Evolutionary conservation across 2,113 vertebrate genomes (phyloP).

Genomic region (Chiloscyllium plagiosum): DNA sequence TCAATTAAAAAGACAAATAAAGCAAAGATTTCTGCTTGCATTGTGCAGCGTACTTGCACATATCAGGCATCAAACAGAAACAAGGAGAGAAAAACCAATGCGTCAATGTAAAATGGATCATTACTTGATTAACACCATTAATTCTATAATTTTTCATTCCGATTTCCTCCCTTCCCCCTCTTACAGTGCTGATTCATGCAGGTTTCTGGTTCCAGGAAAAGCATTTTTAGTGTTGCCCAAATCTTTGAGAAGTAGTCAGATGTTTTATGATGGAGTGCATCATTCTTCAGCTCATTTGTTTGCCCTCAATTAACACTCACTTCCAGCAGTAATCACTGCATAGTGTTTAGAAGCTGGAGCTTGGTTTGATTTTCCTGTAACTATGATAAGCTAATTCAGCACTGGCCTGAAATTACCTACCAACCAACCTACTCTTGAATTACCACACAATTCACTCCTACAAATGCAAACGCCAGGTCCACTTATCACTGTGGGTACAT

Average conservation of each 20-base stretch:
- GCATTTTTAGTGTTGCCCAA: neutral
- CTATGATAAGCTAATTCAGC: neutral
- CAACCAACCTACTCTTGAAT: neutral
- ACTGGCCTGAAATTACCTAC: neutral
- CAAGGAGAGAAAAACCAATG: neutral
- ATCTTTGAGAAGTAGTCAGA: neutral
- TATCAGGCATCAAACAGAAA: neutral
- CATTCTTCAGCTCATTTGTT: neutral
- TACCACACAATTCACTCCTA: neutral
- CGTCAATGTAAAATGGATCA: neutral
- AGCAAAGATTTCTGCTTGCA: neutral
- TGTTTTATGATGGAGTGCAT: neutral
- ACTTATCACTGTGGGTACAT: no score
- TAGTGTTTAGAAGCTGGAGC: neutral
- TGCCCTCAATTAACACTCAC: neutral
- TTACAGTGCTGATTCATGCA: neutral
- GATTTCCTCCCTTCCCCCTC: neutral
- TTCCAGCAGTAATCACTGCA: neutral
- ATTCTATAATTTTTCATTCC: neutral
- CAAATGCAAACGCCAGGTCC: no score
- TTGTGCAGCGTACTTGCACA: neutral
- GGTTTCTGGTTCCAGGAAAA: neutral
- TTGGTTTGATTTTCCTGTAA: neutral
- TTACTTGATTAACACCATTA: neutral
- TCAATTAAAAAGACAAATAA: neutral